Base-by-base conservation (phyloP, 2,888 invertebrate species). In the Diaphora mendica region DNA sequence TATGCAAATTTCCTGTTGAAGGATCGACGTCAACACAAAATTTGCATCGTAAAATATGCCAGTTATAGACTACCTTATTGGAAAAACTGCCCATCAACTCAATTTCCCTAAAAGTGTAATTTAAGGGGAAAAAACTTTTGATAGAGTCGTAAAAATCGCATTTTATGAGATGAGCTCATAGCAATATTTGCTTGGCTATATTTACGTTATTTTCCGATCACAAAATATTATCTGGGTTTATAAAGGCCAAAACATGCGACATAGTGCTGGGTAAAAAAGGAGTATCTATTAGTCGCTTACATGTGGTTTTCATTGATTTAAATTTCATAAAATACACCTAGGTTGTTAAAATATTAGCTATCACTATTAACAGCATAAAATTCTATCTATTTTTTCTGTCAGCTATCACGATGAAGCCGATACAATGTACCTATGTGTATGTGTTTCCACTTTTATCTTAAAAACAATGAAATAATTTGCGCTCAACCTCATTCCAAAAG, bases 41-140 rank as follows among this genome's bases (percentile, higher is more conserved):
- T 70, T 64, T 9, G 26, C 62, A 55, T 59, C 59, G 62, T 70
- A 71, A 71, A 71, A 65, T 64, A 71, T 26, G 42, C n/a, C n/a
- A 55, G 62, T 39, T 51, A 72, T 71, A 75, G 68, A 77, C 39
- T 68, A 74, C 51, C 23, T 68, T 59, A 67, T 69, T 44, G 55
- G 64, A 71, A 59, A 68, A 64, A 42, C 35, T 72, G 51, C 26
- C 51, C 51, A 73, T 74, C 48, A 67, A 62, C 48, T 70, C 66
- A 33, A 70, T 74, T 74, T 70, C 39, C 67, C 59, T 62, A 70
- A 74, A 73, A 70, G 62, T 30, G 35, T 65, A 55, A 64, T 65
- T 79, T 81, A 69, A 76, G 71, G 72, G 39, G 74, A 72, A 71
- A 75, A 84, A 74, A 64, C 71, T 84, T 84, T 81, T 83, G 67